Base-by-base conservation (phyloP, 2,797 vertebrate species). In the Mormyrus hasselquistii region DNA sequence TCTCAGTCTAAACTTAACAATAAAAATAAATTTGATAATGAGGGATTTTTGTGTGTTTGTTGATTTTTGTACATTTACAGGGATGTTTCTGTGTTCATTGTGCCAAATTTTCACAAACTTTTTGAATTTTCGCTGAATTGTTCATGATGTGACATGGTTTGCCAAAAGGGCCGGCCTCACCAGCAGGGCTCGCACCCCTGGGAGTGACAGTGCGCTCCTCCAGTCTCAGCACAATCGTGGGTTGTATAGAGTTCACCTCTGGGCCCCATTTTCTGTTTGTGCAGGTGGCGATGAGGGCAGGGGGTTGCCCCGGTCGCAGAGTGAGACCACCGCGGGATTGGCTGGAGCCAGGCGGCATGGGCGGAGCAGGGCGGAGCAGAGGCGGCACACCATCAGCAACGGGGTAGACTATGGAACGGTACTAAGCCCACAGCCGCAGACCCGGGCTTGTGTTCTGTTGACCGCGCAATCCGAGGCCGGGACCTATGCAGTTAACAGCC, bases 381-480 rank as follows among this genome's bases (percentile, higher is more conserved):
- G 98, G 57, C 94, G 98, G 44, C 98, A 99, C 91, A 99, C 98
- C 88, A 97, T 99, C 92, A 96, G 98, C 91, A 97, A 94, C 0
- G 98, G 98, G 0, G 96, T 98, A 90, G 98, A 99, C 93, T 99
- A 98, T 4, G 94, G 95, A 92, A 93, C 97, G 97, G 98, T 99
- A 94, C 92, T 49, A 2, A 49, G 44, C 44, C 6, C 88, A 87
- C 83, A 73, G 6, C 44, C 76, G 7, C 73, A 29, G 62, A 55
- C 49, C 49, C 4, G 29, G 44, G 69, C 19, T 29, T 22, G 49
- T 9, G 9, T 38, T 5, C 65, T 76, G 62, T 34, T 14, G 3
- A 14, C 10, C 4, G 1, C 7, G 10, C 10, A 34, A 69, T 14
- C 25, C 34, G 25, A 34, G 62, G 25, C 22, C 62, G 14, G 62